Conservation (phyloP, 2,113 vertebrate genomes). For the Macroglossus sobrinus region DNA sequence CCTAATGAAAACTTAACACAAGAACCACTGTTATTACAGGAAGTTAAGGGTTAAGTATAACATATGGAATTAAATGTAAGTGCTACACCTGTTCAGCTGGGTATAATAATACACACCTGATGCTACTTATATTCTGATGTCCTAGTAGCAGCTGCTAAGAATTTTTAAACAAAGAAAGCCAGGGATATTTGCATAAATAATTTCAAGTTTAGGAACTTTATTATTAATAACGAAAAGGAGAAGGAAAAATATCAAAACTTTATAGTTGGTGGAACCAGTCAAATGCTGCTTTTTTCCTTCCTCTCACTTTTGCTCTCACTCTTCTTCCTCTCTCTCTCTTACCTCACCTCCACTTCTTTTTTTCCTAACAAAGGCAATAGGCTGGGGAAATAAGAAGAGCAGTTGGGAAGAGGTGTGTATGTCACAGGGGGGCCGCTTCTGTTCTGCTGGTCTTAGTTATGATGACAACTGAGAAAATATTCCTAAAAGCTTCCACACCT, state of each 20-base stretch:
- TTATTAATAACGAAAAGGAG: constrained; percentile 34
- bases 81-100: constrained; percentile 38
- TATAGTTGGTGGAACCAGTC: not conserved
- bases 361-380: not conserved
- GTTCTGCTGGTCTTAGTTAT: not conserved
- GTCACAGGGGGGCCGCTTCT: not conserved
- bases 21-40: not conserved
- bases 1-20: not conserved
- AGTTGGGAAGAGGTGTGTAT: not conserved
- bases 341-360: too few species aligned
- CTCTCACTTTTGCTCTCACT: too few species aligned
- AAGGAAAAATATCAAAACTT: not conserved
- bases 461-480: not conserved
- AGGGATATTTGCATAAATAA: constrained; percentile 28
- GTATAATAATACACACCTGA: constrained; percentile 57
- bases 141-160: constrained; percentile 50
- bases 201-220: constrained; percentile 44
- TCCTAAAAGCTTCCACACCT: not conserved
- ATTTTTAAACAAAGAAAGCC: constrained; percentile 43
- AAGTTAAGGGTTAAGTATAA: constrained; percentile 8
- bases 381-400: not conserved
- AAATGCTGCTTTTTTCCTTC: not conserved
- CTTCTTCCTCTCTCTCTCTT: not conserved
- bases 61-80: constrained; percentile 40
- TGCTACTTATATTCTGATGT: constrained; percentile 11